A percentile compares a stretch with the other conserved stretches of the same genome.
Conservation (phyloP, 1,140 invertebrate genomes). For the Coboldia fuscipes region DNA sequence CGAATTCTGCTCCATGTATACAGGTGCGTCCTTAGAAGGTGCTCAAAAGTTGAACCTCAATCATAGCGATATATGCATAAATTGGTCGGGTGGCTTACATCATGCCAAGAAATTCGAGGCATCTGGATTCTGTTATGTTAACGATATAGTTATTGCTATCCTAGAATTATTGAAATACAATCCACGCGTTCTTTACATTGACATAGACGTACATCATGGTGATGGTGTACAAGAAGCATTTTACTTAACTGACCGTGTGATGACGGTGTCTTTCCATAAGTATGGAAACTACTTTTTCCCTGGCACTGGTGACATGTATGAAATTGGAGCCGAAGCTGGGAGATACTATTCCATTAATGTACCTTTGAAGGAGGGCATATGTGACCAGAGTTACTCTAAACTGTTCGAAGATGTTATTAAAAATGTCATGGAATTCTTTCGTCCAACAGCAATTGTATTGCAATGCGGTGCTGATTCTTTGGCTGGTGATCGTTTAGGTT, state of each 20-base stretch:
- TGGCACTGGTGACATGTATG: conserved; percentile 96
- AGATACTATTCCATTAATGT: conserved; percentile 94
- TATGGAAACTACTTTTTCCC: conserved; percentile 98
- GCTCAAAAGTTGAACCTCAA: conserved; percentile 86
- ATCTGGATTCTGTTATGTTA: conserved; percentile 38
- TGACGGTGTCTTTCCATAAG: conserved; percentile 99
- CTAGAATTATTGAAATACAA: conserved; percentile 90
- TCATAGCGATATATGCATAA: conserved; percentile 91
- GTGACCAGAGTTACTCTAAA: conserved; percentile 80
- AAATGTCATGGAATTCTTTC: conserved; percentile 90
- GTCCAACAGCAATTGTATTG: conserved; percentile 89
- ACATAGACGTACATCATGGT: conserved; percentile 99
- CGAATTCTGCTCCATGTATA: conserved; percentile 97
- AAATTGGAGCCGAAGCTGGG: conserved; percentile 81
- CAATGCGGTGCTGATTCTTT: conserved; percentile 98
- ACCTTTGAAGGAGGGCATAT: conserved; percentile 89
- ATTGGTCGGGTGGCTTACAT: conserved; percentile 98
- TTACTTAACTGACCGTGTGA: conserved; percentile 93
- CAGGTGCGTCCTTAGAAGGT: conserved; percentile 86
- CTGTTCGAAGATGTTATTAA: conserved; percentile 57
- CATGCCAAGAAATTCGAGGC: conserved; percentile 99
- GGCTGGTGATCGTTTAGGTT: conserved; percentile 69
- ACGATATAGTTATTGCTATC: conserved; percentile 97
- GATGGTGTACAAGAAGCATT: conserved; percentile 99
- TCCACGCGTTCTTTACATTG: conserved; percentile 90